Conservation (phyloP, 2,797 vertebrate genomes). For the Lophotriccus pileatus region DNA sequence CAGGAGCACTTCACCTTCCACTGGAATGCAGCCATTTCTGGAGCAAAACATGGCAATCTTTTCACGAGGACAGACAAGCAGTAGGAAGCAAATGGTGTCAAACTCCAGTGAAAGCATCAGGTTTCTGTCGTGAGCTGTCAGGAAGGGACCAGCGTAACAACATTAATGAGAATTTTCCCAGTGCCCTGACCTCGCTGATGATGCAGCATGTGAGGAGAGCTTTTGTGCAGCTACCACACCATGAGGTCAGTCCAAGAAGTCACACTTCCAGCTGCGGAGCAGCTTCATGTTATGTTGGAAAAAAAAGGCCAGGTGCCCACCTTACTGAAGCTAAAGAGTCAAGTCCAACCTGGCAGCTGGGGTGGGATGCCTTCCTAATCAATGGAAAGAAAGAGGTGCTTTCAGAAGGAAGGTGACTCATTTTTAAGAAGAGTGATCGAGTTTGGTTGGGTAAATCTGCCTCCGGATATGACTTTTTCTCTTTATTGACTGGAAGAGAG, state of each 20-base stretch:
- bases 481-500: neutral
- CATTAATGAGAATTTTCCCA: neutral
- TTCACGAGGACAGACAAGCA: neutral
- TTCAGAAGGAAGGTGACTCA: neutral
- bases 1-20: slow-evolving; percentile 11
- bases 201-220: neutral
- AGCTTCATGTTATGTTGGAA: accelerated
- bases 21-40: neutral
- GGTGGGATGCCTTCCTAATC: neutral
- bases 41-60: accelerated
- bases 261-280: neutral
- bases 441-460: neutral
- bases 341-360: neutral
- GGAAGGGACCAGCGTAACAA: neutral
- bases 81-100: neutral
- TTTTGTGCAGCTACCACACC: neutral
- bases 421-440: neutral
- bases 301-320: neutral
- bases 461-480: neutral
- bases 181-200: neutral
- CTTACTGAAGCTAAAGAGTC: neutral
- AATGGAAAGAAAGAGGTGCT: neutral
- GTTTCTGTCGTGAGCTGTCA: neutral
- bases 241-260: accelerated
- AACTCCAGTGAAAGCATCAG: neutral